phyloP scores from a whole-genome alignment of 2,888 invertebrate genomes.

The Laspeyria flexula region DNA sequence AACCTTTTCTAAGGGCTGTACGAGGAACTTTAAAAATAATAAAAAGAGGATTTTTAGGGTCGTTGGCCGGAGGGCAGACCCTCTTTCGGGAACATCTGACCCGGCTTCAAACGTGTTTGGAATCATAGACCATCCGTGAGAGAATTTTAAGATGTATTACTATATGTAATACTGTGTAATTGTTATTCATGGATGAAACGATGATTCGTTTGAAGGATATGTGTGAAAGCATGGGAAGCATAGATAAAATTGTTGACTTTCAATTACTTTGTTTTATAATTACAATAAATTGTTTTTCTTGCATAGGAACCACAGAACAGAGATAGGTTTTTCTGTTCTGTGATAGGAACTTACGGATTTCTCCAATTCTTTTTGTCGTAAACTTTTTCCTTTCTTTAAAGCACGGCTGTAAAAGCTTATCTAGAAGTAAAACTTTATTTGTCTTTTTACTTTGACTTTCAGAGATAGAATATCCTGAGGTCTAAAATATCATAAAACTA shows the following conservation, averaged over 20 bases:
- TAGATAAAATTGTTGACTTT: background rate
- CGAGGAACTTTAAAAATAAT: constrained; percentile 45
- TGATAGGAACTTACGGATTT: no score
- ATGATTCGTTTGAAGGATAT: background rate
- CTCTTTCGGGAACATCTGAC: constrained; percentile 48
- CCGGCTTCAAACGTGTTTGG: constrained; percentile 53
- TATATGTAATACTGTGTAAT: constrained; percentile 12
- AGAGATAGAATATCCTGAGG: no score
- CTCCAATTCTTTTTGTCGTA: no score
- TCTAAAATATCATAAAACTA: no score
- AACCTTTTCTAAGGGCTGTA: constrained; percentile 41
- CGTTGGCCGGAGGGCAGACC: constrained; percentile 51
- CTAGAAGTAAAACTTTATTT: no score
- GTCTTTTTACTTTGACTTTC: no score
- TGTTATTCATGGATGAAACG: constrained; percentile 3
- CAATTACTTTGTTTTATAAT: no score
- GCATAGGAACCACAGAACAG: no score
- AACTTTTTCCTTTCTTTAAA: no score
- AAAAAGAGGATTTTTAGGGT: constrained; percentile 46
- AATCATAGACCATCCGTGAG: constrained; percentile 49
- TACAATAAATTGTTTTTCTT: no score
- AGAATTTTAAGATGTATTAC: constrained; percentile 43
- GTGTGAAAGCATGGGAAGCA: background rate
- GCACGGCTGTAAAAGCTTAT: no score
- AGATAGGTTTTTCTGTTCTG: no score